A percentile compares a stretch with the other conserved stretches of the same genome.
phyloP scores from a whole-genome alignment of 2,888 invertebrate genomes.

The Dicyrtoma fusca region DNA sequence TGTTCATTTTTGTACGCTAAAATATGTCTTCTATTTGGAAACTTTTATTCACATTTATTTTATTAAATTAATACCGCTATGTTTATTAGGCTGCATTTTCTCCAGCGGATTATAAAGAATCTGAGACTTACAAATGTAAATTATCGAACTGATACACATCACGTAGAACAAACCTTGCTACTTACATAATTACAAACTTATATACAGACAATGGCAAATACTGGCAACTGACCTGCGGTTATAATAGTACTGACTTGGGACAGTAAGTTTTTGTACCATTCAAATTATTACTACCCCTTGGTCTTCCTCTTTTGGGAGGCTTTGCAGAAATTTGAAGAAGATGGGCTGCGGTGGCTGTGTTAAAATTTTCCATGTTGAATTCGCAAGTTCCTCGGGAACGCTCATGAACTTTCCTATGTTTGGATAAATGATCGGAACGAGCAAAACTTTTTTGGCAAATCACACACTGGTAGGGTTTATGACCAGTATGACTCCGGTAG shows the following conservation, averaged over 20 bases:
- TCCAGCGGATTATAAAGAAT: no score
- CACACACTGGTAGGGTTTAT: slow-evolving; percentile 88
- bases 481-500: slow-evolving; percentile 90
- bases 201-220: no score
- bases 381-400: slow-evolving; percentile 43
- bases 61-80: no score
- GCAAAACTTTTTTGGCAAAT: slow-evolving; percentile 89
- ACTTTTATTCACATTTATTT: no score
- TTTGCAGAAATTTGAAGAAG: slow-evolving; percentile 14
- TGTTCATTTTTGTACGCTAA: no score
- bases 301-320: slow-evolving; percentile 43
- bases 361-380: slow-evolving; percentile 8
- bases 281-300: slow-evolving; percentile 28
- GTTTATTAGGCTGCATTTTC: no score
- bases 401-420: slow-evolving; percentile 72
- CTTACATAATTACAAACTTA: no score
- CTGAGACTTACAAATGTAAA: no score
- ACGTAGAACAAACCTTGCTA: no score
- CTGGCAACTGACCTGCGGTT: not conserved
- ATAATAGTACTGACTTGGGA: slow-evolving; percentile 16
- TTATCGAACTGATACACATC: no score
- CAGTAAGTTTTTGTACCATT: slow-evolving; percentile 6
- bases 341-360: slow-evolving; percentile 6
- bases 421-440: slow-evolving; percentile 89
- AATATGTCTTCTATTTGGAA: no score